Evolutionary conservation across 2,797 vertebrate species (phyloP), one percentile per base, ranked within the genome.

Genomic region (Apogon hyalosoma): DNA sequence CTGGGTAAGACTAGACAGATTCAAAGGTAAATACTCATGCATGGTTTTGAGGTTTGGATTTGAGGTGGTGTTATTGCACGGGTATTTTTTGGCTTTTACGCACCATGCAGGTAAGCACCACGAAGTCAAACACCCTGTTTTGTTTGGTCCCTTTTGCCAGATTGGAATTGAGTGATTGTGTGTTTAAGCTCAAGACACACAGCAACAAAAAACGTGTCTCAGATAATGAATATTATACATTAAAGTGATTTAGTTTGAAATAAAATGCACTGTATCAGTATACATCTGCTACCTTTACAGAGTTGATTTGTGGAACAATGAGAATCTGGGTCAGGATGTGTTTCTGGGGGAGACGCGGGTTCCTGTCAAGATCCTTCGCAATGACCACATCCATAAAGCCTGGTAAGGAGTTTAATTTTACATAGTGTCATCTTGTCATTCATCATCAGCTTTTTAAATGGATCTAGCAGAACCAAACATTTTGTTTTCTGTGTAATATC

Each of bases 221-320:
- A 36, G 15, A 31, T 45, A 16, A 43, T 47, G 11, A 8, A 50
- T 14, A 28, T 39, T 50, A 18, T 53, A 7, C 52, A 49, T 40
- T 46, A 6, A 31, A 53, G n/a, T 14, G 11, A 6, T 19, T n/a
- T 36, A 15, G 63, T 52, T 7, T 45, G 5, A 45, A 36, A 58
- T 70, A 8, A 33, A 49, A 60, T 21, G 7, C 18, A 4, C 13
- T 60, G 8, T 61, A 52, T 73, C 16, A 45, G 9, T 61, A 58
- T 14, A 43, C 7, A 9, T 61, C 48, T 1, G 70, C 21, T 92
- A 48, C 84, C 47, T 90, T 93, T 95, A 73, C 90, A 99, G 98
- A 90, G 95, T 99, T 58, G 98, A 99, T 80, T 80, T 99, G 24
- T 99, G 98, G 98, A 98, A 99, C 93, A 99, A 96, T 86, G 98